These are phyloP conservation scores for Mus spretus DNA, from an alignment of 2,797 vertebrate species.

Conservation along the genomic window DNA sequence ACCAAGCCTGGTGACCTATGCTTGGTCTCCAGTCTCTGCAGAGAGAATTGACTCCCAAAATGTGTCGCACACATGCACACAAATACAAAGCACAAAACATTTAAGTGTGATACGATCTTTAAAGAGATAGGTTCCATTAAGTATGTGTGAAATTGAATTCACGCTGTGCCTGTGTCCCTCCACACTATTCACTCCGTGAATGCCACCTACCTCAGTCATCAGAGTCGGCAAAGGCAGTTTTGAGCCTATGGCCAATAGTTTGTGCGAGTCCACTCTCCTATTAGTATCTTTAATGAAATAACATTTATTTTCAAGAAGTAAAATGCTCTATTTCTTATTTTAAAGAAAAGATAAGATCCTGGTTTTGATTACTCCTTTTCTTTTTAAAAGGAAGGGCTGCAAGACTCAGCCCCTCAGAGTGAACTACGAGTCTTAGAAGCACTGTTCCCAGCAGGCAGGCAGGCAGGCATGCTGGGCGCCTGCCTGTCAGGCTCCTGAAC, in stretches of 20 bases:
- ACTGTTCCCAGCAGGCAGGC: background rate
- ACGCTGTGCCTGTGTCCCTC: background rate
- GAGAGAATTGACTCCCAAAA: background rate
- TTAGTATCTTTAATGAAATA: background rate
- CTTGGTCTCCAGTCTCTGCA: background rate
- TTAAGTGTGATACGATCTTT: background rate
- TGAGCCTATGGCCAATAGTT: background rate
- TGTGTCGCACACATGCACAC: background rate
- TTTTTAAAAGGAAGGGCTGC: conserved; percentile 25
- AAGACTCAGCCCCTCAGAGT: background rate
- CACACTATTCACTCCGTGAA: too few relatives aligned
- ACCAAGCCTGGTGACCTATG: background rate
- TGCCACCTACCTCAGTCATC: too few relatives aligned
- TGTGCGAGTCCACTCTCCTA: too few relatives aligned
- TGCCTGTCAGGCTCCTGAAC: background rate
- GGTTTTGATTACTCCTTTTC: background rate
- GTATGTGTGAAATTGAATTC: too few relatives aligned
- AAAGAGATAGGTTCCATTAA: background rate
- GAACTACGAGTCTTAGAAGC: background rate
- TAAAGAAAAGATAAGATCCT: background rate
- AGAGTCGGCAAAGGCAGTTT: background rate
- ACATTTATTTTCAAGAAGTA: too few relatives aligned
- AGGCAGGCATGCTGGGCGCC: background rate
- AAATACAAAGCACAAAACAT: background rate
- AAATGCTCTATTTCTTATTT: background rate